Percentiles rank a stretch among this genome's conserved stretches.
phyloP scores from a whole-genome alignment of 1,140 invertebrate species.

The Camponotus pennsylvanicus region DNA sequence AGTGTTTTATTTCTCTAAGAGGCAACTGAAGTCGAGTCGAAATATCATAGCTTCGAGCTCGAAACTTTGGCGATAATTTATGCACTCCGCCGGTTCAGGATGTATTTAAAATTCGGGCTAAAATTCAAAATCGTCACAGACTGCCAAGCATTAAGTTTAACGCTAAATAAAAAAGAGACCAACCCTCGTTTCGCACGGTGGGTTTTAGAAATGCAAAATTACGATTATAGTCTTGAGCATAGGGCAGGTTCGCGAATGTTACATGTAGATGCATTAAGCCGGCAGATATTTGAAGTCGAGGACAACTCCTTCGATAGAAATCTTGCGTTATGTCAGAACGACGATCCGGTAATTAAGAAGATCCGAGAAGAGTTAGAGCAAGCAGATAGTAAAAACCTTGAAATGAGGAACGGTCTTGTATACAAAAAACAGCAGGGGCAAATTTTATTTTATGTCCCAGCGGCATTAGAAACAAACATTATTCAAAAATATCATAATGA shows the following conservation, averaged over 20 bases:
- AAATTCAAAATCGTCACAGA: constrained; percentile 27
- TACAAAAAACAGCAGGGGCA: no score
- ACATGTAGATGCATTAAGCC: no score
- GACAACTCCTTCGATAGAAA: no score
- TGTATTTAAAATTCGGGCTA: constrained; percentile 1
- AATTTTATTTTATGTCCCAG: no score
- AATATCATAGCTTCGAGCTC: neutral
- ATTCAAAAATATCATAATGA: no score
- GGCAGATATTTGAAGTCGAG: no score
- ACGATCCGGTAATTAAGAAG: no score
- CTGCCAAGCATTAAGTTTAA: constrained; percentile 32
- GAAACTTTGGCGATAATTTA: constrained; percentile 13
- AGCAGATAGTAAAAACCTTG: no score
- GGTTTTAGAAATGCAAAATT: constrained; percentile 18
- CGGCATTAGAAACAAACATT: no score
- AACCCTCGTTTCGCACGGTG: constrained; percentile 6
- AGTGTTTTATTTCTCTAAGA: neutral
- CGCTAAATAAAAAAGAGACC: constrained; percentile 9
- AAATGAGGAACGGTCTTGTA: no score
- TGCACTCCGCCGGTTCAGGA: constrained; percentile 41
- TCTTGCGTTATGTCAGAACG: no score
- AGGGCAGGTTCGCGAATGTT: neutral
- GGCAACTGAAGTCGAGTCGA: neutral
- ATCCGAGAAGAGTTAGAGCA: no score
- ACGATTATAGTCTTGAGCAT: constrained; percentile 23